A percentile compares a stretch with the other conserved stretches of the same genome.
These are phyloP conservation scores for Bostrychus sinensis DNA, from an alignment of 2,113 vertebrate genomes.

Conservation along the genomic window DNA sequence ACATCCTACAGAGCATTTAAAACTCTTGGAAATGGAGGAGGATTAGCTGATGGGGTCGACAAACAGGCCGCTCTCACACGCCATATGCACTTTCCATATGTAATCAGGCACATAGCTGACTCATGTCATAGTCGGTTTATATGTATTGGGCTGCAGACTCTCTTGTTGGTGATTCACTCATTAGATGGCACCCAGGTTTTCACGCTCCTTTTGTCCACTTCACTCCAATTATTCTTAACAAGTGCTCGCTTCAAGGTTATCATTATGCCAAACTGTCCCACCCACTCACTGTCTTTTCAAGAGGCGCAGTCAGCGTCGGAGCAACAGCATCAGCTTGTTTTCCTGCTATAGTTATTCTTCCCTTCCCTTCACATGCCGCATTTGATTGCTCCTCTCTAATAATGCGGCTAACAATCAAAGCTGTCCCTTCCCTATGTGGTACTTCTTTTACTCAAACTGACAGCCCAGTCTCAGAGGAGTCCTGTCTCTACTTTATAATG, in stretches of 20 bases:
- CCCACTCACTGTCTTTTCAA: slow-evolving; percentile 18
- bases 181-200: slow-evolving; percentile 38
- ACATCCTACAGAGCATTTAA: not conserved
- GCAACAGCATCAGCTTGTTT: slow-evolving; percentile 4
- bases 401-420: slow-evolving; percentile 3
- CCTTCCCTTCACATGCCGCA: slow-evolving; percentile 13
- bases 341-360: slow-evolving; percentile 8
- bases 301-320: slow-evolving; percentile 1
- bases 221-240: slow-evolving; percentile 56
- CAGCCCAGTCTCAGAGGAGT: not conserved
- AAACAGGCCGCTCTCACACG: slow-evolving; percentile 4
- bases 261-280: slow-evolving; percentile 19
- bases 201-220: slow-evolving; percentile 43
- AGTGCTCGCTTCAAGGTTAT: slow-evolving; percentile 43
- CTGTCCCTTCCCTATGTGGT: slow-evolving; percentile 12
- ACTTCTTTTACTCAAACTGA: slow-evolving; percentile 13
- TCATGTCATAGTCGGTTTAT: not conserved
- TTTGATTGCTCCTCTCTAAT: slow-evolving; percentile 6
- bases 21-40: not conserved
- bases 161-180: slow-evolving; percentile 49
- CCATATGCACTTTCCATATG: not conserved
- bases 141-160: slow-evolving; percentile 27
- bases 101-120: not conserved
- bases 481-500: not conserved
- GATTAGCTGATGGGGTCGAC: not conserved